Conservation (phyloP, 2,113 vertebrate species). For the Gallinago undulata region DNA sequence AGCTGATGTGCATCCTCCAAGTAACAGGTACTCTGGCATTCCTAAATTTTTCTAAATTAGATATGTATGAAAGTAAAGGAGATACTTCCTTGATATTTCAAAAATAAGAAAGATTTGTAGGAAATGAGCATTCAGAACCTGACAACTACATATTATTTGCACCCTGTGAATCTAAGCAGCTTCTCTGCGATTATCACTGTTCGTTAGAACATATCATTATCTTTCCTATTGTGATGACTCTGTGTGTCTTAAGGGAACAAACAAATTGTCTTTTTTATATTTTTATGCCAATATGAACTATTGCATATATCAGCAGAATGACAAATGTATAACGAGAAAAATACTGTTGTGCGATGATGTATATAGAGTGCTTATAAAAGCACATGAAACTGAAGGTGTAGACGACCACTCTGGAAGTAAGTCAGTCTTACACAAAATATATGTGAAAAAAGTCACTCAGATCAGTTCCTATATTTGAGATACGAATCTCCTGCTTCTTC, state of each 20-base stretch:
- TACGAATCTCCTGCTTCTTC: not conserved
- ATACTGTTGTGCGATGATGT: not conserved
- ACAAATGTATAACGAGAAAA: not conserved
- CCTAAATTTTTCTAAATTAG: conserved; percentile 46
- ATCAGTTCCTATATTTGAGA: not conserved
- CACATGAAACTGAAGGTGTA: not conserved
- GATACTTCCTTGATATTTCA: not conserved
- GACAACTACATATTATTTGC: conserved; percentile 8
- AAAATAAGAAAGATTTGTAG: conserved; percentile 14
- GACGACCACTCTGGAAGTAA: not conserved
- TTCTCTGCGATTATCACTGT: conserved; percentile 4
- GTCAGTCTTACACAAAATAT: not conserved
- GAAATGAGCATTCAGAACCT: not conserved
- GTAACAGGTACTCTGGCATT: not conserved
- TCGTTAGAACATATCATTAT: not conserved
- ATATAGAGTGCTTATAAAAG: not conserved
- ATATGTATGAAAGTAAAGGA: conserved; percentile 1
- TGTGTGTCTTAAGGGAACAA: not conserved
- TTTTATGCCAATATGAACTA: not conserved
- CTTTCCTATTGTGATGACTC: not conserved
- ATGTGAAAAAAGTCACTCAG: not conserved
- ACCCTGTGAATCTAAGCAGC: not conserved
- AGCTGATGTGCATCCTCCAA: conserved; percentile 9
- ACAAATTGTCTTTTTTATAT: not conserved
- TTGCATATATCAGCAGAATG: not conserved